Evolutionary conservation across 2,113 vertebrate species (phyloP), one percentile per base, ranked within the genome.

Genomic region (Stigmatopora nigra): DNA sequence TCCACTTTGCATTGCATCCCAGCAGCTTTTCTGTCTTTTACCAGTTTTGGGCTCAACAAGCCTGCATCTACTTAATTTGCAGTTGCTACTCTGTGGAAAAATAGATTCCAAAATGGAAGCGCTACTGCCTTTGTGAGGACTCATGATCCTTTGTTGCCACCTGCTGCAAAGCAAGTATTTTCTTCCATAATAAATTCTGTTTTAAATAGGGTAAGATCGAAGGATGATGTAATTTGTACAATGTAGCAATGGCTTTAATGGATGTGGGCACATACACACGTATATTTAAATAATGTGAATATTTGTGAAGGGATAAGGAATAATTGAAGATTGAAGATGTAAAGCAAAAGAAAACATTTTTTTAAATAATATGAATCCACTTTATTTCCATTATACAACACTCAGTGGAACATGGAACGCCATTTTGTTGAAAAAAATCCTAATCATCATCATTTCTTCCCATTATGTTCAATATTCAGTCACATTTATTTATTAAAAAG

Each of bases 71-170:
- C 25, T 31, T 31, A 22, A 69, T 70, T 70, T 70, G 35, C 61
- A 22, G 20, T 70, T 1, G 3, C 1, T 46, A 65, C 69, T 61
- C 66, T 56, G 13, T 60, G 57, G 44, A 49, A 3, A 62, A 46
- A 25, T 45, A 22, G 44, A 51, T 38, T 14, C 0, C 60, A 19
- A 2, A 2, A 31, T 61, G 57, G 36, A 51, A 48, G 5, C 2
- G 13, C 38, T 41, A 36, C 44, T 31, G 36, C 20, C n/a, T 56
- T 25, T n/a, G 44, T 52, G 25, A 63, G 4, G 8, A 58, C 38
- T 19, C 38, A 20, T 61, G 46, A 61, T 46, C 61, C 60, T 41
- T 61, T 81, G 59, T 68, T 71, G 78, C 84, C 83, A 67, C 57
- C 86, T 85, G 67, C 51, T 75, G 81, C 61, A 16, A 35, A 4